Base-by-base conservation (phyloP, 2,888 invertebrate genomes). In the Epirrhoe alternata region DNA sequence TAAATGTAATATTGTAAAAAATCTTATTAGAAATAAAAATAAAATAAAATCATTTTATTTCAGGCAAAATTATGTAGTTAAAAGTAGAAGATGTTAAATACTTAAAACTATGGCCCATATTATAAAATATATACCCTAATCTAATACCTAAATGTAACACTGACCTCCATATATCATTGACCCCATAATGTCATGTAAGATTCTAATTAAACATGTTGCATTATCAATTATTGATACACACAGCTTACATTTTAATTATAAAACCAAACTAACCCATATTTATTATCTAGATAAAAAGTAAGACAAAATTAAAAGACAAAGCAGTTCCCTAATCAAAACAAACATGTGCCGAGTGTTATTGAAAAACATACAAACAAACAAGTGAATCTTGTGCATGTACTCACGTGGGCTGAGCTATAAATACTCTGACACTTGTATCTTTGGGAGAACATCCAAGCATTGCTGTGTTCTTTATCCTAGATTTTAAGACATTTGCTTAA, bases 341-440 rank as follows among this genome's bases (percentile, higher is more conserved):
- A 47, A 30, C 54, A 54, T 35, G 45, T 35, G 53, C 42, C 55
- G 50, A 52, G 57, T 70, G 62, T 66, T 73, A 66, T 69, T 74
- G 62, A 64, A 59, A 70, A 68, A 58, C 69, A 71, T 64, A 74
- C 71, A 72, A 71, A 71, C 70, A 77, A 66, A 73, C 69, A 60
- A 62, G 68, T 70, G 75, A 78, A 72, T 79, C 77, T 82, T 78
- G 79, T 76, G 70, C 81, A 75, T 61, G 57, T 56, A 69, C 47
- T 88, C 87, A 88, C 77, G 86, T 90, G 87, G 86, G 87, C 81
- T 85, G 87, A 65, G 57, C 91, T 92, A 92, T 83, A 87, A 89
- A 90, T 92, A 92, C 35, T 79, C 86, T 84, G 81, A 84, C 86
- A 84, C 83, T 77, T 68, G 71, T 60, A 62, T 69, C 70, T 42